These are phyloP conservation scores for Merops nubicus DNA, from an alignment of 2,113 vertebrate species.

Conservation along the genomic window DNA sequence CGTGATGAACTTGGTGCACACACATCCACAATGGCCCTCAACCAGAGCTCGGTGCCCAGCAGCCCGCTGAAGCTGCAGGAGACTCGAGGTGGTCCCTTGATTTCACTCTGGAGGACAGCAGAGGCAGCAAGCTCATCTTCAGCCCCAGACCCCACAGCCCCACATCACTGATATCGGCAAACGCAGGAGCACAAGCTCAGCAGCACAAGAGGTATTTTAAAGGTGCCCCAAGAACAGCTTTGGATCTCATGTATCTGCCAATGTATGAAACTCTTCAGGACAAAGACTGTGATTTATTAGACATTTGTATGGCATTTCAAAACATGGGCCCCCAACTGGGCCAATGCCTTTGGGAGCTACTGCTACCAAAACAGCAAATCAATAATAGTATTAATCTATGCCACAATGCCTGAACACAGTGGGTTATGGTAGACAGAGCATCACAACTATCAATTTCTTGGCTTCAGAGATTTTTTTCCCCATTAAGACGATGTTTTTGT, in stretches of 20 bases:
- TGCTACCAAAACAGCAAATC: background rate
- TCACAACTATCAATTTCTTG: slow-evolving; percentile 11
- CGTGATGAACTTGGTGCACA: fast-evolving
- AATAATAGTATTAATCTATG: background rate
- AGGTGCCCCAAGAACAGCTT: background rate
- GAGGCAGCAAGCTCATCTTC: background rate
- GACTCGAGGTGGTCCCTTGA: background rate
- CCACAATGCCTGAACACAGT: background rate
- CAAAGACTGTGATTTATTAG: background rate
- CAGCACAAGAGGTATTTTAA: background rate
- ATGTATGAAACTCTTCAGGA: background rate
- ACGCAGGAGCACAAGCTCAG: fast-evolving
- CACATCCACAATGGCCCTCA: fast-evolving
- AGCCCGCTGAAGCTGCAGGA: background rate
- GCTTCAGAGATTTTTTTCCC: background rate
- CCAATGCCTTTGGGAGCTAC: background rate
- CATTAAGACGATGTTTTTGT: background rate
- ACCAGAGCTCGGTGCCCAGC: background rate
- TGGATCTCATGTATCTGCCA: background rate
- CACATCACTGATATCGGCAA: background rate
- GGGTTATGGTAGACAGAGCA: background rate
- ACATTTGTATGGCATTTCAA: background rate
- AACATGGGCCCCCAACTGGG: background rate
- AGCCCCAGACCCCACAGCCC: background rate
- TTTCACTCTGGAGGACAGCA: background rate